A percentile compares a stretch with the other conserved stretches of the same genome.
Evolutionary conservation across 2,888 invertebrate genomes (phyloP).

Genomic region (Dromius quadrimaculatus): DNA sequence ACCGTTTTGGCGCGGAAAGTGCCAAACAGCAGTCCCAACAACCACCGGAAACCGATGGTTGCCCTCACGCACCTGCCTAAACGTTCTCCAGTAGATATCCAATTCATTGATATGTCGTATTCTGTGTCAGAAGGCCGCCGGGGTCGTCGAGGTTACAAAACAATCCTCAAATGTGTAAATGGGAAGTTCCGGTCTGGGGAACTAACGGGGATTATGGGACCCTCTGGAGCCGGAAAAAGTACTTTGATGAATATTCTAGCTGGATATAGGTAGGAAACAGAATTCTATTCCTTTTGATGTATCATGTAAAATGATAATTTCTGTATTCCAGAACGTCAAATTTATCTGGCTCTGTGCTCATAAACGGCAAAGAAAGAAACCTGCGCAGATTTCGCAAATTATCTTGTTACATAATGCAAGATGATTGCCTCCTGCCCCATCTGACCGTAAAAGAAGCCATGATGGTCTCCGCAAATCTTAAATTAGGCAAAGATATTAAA

Average conservation of each 20-base stretch:
- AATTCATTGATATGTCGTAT: constrained; percentile 89
- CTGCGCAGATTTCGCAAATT: constrained; percentile 90
- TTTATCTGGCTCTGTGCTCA: constrained; percentile 85
- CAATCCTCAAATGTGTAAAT: constrained; percentile 87
- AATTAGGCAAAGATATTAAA: constrained; percentile 84
- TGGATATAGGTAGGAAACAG: constrained; percentile 82
- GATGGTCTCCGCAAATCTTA: constrained; percentile 93
- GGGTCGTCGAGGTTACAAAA: constrained; percentile 84
- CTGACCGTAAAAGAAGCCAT: constrained; percentile 93
- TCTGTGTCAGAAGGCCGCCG: constrained; percentile 87
- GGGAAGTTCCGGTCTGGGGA: constrained; percentile 93
- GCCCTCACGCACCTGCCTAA: constrained; percentile 85
- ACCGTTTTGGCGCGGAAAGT: constrained; percentile 71
- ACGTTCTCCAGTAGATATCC: constrained; percentile 90
- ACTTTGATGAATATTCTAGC: constrained; percentile 91
- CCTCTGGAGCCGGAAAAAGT: constrained; percentile 85
- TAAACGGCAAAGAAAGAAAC: constrained; percentile 90
- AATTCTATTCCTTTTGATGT: neutral
- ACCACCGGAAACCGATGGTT: constrained; percentile 79
- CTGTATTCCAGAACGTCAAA: constrained; percentile 79
- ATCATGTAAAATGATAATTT: constrained; percentile 20
- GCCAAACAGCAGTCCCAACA: constrained; percentile 78
- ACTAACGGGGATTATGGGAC: constrained; percentile 96
- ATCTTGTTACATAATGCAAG: constrained; percentile 98
- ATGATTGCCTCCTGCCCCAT: constrained; percentile 89